These are phyloP conservation scores for Antheraea pernyi DNA, from an alignment of 1,140 invertebrate genomes.

Conservation along the genomic window DNA sequence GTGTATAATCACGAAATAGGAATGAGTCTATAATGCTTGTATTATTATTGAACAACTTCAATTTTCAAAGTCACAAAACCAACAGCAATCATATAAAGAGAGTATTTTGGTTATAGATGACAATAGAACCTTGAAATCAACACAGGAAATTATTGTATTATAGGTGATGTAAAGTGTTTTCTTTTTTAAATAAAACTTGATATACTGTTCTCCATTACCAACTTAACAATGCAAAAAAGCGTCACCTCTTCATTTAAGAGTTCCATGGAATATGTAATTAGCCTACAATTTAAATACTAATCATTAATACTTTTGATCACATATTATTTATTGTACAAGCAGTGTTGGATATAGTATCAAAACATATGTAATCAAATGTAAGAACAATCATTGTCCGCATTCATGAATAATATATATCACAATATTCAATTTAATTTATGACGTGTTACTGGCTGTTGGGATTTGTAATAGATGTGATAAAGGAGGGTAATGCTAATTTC, in stretches of 20 bases:
- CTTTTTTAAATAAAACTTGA: background rate
- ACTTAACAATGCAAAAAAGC: background rate
- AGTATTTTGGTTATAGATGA: too few species aligned
- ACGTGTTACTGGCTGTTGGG: background rate
- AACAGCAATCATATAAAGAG: too few species aligned
- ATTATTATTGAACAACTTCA: too few species aligned
- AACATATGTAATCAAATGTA: background rate
- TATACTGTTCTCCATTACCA: background rate
- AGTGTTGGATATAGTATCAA: background rate
- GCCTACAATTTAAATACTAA: background rate
- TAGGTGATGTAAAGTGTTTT: background rate
- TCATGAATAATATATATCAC: background rate
- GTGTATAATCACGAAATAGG: too few species aligned
- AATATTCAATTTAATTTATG: background rate
- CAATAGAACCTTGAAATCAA: too few species aligned
- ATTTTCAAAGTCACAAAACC: too few species aligned
- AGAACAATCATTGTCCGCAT: background rate
- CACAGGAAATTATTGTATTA: too few species aligned
- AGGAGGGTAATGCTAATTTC: too few species aligned
- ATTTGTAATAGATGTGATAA: background rate
- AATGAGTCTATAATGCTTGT: too few species aligned
- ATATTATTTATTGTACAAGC: background rate
- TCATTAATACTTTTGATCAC: slow-evolving; percentile 1
- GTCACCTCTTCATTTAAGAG: background rate
- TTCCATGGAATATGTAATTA: background rate